phyloP scores from a whole-genome alignment of 2,113 vertebrate genomes.

The Bambusicola thoracicus region DNA sequence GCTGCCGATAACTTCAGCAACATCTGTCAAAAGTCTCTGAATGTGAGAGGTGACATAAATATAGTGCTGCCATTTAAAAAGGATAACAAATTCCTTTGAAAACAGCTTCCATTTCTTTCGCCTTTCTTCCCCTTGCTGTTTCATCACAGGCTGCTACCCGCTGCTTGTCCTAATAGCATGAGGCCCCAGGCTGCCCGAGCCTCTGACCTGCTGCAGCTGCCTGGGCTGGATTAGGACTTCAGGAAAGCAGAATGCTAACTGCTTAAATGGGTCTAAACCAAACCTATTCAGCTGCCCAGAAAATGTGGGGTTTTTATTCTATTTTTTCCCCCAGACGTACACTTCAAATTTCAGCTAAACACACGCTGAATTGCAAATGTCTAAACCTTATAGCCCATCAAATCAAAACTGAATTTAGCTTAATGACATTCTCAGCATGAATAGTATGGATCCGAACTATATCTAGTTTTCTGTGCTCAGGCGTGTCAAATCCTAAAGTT shows the following conservation, averaged over 20 bases:
- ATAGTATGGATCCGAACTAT: background rate
- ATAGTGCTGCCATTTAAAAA: background rate
- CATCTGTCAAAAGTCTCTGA: background rate
- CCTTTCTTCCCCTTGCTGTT: background rate
- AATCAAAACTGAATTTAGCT: slow-evolving; percentile 1
- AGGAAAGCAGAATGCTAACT: background rate
- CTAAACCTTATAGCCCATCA: background rate
- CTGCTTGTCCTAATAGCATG: background rate
- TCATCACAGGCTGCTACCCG: background rate
- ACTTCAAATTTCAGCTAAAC: background rate
- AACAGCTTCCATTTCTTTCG: background rate
- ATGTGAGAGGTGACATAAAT: accelerated
- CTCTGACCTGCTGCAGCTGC: background rate
- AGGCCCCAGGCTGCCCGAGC: background rate
- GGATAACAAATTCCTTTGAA: background rate
- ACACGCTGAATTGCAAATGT: background rate
- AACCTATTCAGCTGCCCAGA: background rate
- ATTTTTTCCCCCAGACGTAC: background rate
- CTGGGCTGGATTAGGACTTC: background rate
- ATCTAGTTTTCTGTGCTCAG: background rate
- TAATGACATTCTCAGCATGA: background rate
- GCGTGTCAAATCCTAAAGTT: background rate
- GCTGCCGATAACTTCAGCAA: background rate
- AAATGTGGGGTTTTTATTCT: accelerated
- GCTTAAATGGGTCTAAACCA: background rate